Base-by-base conservation (phyloP, 2,888 invertebrate species). In the Drosophila kanekoi region DNA sequence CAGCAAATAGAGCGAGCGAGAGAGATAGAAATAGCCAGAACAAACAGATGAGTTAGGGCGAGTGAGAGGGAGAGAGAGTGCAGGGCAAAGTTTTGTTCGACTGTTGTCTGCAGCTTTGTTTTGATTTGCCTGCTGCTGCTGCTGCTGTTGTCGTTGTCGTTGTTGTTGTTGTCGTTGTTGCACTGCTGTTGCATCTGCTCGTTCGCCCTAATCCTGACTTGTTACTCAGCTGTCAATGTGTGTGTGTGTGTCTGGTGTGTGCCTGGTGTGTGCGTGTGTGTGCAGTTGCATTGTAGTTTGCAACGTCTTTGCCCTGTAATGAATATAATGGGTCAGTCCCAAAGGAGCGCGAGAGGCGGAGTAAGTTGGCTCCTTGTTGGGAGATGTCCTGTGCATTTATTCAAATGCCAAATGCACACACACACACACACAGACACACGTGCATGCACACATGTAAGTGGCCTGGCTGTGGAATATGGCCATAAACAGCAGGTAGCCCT, bases 171-270 rank as follows among this genome's bases (percentile, higher is more conserved):
- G 37, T 23, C 56, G 71, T 18, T 62, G 49, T 48, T 76, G 70
- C 70, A 52, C 14, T 57, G 59, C 32, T 65, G 72, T 56, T 66
- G 77, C 79, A 78, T 64, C 40, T 68, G 54, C 53, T 72, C 51
- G 52, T 61, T 77, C 35, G 53, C 60, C 53, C 54, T 79, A 82
- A 79, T 79, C 83, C 79, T 71, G 56, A 82, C 82, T 68, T 79
- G 76, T 79, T 68, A 68, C 77, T 71, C 71, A 67, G 49, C 51
- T 69, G 62, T 52, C 49, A 47, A 16, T 28, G 13, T 43, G 33
- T 14, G 5, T 14, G 13, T 38, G 45, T 40, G 16, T 52, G 33
- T 28, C 5, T 23, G 20, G 5, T 14, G 11, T 38, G 49, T 37
- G 16, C 44, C 18, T 41, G 20, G 23, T 23, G 23, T 23, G 23